These are phyloP conservation scores for Arion vulgaris DNA, from an alignment of 1,140 invertebrate species.

Conservation along the genomic window DNA sequence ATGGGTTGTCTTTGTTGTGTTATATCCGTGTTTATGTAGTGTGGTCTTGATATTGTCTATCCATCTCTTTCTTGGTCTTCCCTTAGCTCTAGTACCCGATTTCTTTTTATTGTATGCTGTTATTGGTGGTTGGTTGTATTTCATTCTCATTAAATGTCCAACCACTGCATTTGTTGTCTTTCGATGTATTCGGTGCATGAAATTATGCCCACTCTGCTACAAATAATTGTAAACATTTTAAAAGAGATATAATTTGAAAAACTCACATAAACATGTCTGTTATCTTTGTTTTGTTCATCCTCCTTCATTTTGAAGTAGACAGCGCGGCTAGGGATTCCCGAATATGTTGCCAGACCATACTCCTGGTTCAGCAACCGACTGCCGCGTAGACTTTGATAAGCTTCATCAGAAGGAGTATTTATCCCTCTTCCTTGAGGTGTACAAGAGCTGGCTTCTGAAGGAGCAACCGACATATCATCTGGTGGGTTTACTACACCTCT, in stretches of 20 bases:
- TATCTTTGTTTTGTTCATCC: constrained; percentile 37
- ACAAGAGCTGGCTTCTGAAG: not conserved
- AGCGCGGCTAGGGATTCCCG: constrained; percentile 29
- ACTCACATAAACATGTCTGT: constrained; percentile 42
- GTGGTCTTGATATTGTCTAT: too few relatives aligned
- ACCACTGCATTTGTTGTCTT: too few relatives aligned
- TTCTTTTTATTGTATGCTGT: too few relatives aligned
- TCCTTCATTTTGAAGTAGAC: constrained; percentile 41
- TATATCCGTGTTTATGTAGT: too few relatives aligned
- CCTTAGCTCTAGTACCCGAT: too few relatives aligned
- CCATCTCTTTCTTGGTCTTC: too few relatives aligned
- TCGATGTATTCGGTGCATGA: too few relatives aligned
- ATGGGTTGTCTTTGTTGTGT: too few relatives aligned
- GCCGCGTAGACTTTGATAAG: not conserved
- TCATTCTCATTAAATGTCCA: too few relatives aligned
- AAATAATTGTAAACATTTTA: too few relatives aligned
- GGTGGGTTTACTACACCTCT: not conserved
- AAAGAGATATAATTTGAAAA: not conserved
- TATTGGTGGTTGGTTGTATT: too few relatives aligned
- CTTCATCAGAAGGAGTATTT: not conserved
- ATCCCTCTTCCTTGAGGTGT: not conserved
- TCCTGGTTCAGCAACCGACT: not conserved
- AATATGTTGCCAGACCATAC: constrained; percentile 2
- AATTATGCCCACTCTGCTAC: too few relatives aligned
- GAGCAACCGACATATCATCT: not conserved